These are phyloP conservation scores for Trachelus troglodyta DNA, from an alignment of 2,888 invertebrate species.

Conservation along the genomic window DNA sequence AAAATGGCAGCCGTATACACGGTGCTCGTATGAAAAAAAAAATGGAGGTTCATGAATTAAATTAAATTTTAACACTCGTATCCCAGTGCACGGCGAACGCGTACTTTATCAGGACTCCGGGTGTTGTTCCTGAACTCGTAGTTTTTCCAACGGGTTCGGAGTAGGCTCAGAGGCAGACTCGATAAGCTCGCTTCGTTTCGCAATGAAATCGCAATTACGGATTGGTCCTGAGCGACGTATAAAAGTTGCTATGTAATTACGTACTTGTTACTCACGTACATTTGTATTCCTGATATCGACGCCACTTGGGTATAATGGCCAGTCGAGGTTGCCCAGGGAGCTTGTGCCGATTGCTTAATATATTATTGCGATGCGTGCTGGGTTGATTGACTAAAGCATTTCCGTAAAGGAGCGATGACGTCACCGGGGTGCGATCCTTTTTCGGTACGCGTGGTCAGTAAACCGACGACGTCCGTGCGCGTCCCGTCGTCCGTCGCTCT, in stretches of 20 bases:
- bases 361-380: conserved; percentile 41
- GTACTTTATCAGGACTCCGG: too few species aligned
- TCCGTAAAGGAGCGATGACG: conserved; percentile 47
- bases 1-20: background rate
- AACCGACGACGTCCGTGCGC: conserved; percentile 29
- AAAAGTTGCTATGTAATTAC: too few species aligned
- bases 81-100: too few species aligned
- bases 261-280: too few species aligned
- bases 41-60: background rate
- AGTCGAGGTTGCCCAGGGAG: background rate
- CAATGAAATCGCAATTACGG: too few species aligned
- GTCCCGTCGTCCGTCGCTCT: background rate
- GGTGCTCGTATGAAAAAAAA: background rate
- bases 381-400: conserved; percentile 43
- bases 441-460: conserved; percentile 44
- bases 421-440: conserved; percentile 51
- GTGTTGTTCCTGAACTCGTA: too few species aligned
- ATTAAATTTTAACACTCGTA: background rate
- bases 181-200: too few species aligned
- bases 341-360: conserved; percentile 47
- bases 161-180: too few species aligned
- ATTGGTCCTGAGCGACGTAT: too few species aligned
- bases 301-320: background rate
- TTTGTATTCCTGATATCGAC: background rate
- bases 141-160: too few species aligned